These are phyloP conservation scores for Chironomus riparius DNA, from an alignment of 2,888 invertebrate species.

Conservation along the genomic window DNA sequence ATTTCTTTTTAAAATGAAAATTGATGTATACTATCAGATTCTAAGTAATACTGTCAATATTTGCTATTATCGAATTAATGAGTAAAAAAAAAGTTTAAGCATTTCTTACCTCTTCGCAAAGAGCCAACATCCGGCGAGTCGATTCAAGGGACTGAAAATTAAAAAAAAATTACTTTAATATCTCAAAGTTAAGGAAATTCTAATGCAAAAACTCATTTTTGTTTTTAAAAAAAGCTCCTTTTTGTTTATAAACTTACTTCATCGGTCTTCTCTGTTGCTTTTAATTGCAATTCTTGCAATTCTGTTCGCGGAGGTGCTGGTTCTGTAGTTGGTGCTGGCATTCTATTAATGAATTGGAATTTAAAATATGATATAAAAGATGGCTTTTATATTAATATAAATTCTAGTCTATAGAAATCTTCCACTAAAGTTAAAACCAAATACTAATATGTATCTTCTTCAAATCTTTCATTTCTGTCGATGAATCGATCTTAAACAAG, in stretches of 20 bases:
- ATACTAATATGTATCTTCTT: too few species aligned
- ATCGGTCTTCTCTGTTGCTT: slow-evolving; percentile 78
- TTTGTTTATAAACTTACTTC: slow-evolving; percentile 52
- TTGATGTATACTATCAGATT: too few species aligned
- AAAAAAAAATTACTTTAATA: slow-evolving; percentile 32
- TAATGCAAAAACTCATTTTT: background rate
- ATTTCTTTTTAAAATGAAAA: too few species aligned
- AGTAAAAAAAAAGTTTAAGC: background rate
- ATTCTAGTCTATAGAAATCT: background rate
- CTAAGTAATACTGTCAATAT: too few species aligned
- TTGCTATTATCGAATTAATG: background rate
- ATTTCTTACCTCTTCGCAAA: slow-evolving; percentile 83
- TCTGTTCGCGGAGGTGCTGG: slow-evolving; percentile 72
- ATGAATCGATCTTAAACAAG: too few species aligned
- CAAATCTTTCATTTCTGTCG: too few species aligned
- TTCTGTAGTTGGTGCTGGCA: slow-evolving; percentile 54
- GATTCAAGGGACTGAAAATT: slow-evolving; percentile 79
- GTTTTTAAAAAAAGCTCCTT: background rate
- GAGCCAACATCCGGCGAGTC: slow-evolving; percentile 82
- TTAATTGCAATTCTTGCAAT: slow-evolving; percentile 79
- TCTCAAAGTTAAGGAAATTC: slow-evolving; percentile 2
- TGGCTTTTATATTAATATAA: too few species aligned
- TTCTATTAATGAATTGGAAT: slow-evolving; percentile 44
- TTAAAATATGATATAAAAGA: too few species aligned
- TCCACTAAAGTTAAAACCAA: too few species aligned